Evolutionary conservation across 2,113 vertebrate species (phyloP), one percentile per base, ranked within the genome.

Genomic region (Laterallus jamaicensis): DNA sequence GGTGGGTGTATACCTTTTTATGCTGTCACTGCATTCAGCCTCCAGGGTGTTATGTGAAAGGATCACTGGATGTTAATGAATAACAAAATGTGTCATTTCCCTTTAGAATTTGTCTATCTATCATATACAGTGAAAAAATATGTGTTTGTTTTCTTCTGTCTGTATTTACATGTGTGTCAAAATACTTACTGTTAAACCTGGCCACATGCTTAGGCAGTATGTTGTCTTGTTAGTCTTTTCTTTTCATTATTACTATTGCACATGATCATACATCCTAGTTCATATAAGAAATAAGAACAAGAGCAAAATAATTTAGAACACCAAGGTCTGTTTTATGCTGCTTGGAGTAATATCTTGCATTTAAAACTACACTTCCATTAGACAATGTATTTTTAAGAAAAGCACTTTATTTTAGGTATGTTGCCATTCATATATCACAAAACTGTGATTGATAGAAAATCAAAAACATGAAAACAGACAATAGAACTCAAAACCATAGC

Each of bases 61-160:
- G 95, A 96, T 97, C 94, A 93, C 95, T 97, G 95, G 92, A 96
- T 97, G 96, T 96, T 97, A 97, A 97, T 96, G 95, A 96, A 96
- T 96, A 96, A 94, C 95, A 91, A 93, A 97, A 96, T 94, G 91
- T 97, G 96, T 97, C 93, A 96, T 97, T 97, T 95, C 94, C 92
- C 96, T 94, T 97, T 95, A 95, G 96, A 97, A 95, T 97, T 96
- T 86, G 75, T 93, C 86, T 96, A 90, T 93, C 92, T 95, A 96
- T 95, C 86, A 90, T 87, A 88, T 74, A 94, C 87, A 94, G 93
- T 80, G 70, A 96, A 96, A 96, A 96, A 96, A 97, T 85, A 86
- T 56, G 4, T 81, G 87, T 96, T 97, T 97, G 97, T 97, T 97
- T 97, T 97, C 85, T 78, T 93, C 88, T 96, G 79, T 42, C 82